Evolutionary conservation across 1,140 invertebrate species (phyloP), one percentile per base, ranked within the genome.

Genomic region (Macrobrachium rosenbergii): DNA sequence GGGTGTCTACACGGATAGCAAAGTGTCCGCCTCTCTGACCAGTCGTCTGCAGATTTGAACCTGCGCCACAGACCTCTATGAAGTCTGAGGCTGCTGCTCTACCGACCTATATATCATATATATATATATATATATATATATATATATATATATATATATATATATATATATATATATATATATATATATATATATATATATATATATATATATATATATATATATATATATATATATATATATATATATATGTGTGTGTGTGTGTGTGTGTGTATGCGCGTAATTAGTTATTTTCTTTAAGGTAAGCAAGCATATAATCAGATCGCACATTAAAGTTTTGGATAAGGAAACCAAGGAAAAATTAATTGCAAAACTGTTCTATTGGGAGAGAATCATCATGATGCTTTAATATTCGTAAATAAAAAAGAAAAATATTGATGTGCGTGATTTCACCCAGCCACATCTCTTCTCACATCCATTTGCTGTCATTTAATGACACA

Each of bases 121-220:
- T 64, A 64, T 64, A 64, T 64, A 64, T 64, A 64, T 64, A 64
- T 64, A 64, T 64, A 64, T 64, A 64, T 64, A 64, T 64, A 64
- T 64, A 64, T 64, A 64, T 64, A 64, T 23, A 64, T 64, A 64
- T 64, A 64, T 64, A 64, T 64, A 64, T 64, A 64, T 64, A 64
- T 64, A 64, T 64, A 64, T 64, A 64, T 64, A 64, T 64, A 64
- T 64, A 64, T 64, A 64, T 64, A 64, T 64, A 64, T 64, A 64
- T 64, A 64, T 64, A 64, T 64, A 64, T 64, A 64, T 64, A 64
- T 64, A 64, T 64, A 64, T 64, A 64, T 64, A 64, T 64, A 64
- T 64, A 64, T 64, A 64, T 6, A 64, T 64, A 64, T 64, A 64
- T 64, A 64, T 64, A 64, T 64, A 64, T 23, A 64, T 23, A 64